These are phyloP conservation scores for Pinctada fucata DNA, from an alignment of 2,888 invertebrate genomes.

Conservation along the genomic window DNA sequence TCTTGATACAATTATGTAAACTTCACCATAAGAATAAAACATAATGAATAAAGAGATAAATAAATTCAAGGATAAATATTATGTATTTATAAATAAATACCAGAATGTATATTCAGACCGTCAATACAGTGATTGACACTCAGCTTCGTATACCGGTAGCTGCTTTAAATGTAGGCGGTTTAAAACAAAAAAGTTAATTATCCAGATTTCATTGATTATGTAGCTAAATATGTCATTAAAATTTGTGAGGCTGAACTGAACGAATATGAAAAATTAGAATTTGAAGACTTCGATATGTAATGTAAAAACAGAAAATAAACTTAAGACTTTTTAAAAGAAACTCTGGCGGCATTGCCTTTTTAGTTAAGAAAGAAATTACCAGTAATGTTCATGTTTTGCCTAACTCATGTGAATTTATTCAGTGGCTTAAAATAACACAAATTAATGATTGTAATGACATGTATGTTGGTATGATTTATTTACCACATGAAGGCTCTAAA, in stretches of 20 bases:
- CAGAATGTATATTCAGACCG: not conserved
- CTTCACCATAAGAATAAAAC: too few species aligned
- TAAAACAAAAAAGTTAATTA: not conserved
- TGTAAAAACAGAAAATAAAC: conserved; percentile 6
- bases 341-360: conserved; percentile 3
- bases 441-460: not conserved
- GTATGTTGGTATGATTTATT: too few species aligned
- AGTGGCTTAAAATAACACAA: not conserved
- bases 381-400: not conserved
- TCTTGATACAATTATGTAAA: too few species aligned
- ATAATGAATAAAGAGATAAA: too few species aligned
- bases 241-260: not conserved
- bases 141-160: too few species aligned
- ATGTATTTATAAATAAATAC: too few species aligned
- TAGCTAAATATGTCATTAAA: conserved; percentile 4
- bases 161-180: conserved; percentile 3
- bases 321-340: not conserved
- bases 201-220: conserved; percentile 7
- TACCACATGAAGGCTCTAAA: not conserved
- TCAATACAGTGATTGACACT: too few species aligned
- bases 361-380: not conserved
- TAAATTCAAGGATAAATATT: too few species aligned
- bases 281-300: not conserved
- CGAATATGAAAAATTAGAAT: not conserved
- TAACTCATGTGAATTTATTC: too few species aligned